These are phyloP conservation scores for Halocynthia aurantium DNA, from an alignment of 23 tunicate species.

Conservation along the genomic window DNA sequence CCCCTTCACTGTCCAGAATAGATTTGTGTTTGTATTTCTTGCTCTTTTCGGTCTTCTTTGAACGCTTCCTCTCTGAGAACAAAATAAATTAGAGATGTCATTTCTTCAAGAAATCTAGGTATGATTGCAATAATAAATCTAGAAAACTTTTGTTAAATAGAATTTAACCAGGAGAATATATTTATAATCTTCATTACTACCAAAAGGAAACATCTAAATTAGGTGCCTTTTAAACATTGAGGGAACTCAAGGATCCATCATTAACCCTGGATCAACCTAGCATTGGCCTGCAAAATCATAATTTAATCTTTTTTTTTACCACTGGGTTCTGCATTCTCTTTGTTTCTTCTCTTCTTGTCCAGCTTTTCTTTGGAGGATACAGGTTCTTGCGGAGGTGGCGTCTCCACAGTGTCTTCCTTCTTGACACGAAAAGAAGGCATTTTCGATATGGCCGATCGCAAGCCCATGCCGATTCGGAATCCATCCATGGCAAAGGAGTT, in stretches of 20 bases:
- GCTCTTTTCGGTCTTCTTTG: neutral
- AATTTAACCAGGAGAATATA: no score
- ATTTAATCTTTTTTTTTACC: neutral
- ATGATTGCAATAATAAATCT: no score
- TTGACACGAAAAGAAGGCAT: constrained; percentile 94
- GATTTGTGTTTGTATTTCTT: constrained; percentile 12
- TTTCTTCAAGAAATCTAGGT: no score
- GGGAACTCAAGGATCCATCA: no score
- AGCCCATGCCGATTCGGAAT: constrained; percentile 72
- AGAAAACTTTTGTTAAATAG: no score
- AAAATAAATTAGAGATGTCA: no score
- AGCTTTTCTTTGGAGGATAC: constrained; percentile 20
- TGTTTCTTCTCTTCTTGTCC: constrained; percentile 8
- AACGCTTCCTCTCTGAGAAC: no score
- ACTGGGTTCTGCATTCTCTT: neutral
- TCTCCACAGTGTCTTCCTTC: constrained; percentile 13
- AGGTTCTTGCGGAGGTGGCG: constrained; percentile 43
- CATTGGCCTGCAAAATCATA: no score
- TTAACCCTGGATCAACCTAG: no score
- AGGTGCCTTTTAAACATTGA: no score
- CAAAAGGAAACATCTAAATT: no score
- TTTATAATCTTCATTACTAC: no score
- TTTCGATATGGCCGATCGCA: constrained; percentile 76
- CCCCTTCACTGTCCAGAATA: constrained; percentile 74
- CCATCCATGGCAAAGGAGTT: constrained; percentile 89